Evolutionary conservation across 2,888 invertebrate species (phyloP), one percentile per base, ranked within the genome.

Genomic region (Tubiluchus corallicola): DNA sequence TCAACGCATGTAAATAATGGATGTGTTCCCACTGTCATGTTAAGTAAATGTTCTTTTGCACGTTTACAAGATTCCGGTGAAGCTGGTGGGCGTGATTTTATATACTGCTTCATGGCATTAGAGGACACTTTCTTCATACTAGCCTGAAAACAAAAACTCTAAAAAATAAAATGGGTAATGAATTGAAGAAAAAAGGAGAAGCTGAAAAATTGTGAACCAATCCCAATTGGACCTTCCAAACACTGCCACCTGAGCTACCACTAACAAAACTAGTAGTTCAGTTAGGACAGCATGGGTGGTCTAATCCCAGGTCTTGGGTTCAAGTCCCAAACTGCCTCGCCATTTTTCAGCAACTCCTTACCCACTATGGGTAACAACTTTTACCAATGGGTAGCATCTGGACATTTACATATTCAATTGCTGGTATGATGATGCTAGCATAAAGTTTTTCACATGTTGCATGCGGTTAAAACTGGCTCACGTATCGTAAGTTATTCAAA

Each of bases 41-140:
- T 17, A 20, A 20, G 15, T 44, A 16, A 15, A 17, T 51, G 51
- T 42, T 60, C 71, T 66, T 96, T 96, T 9, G 82, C 76, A 49
- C 90, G 72, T 51, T 77, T 77, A 54, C 90, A 81, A 49, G 85
- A 87, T 58, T 90, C 94, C 0, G 75, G 70, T 0, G 92, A 87
- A 0, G 98, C 84, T 0, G 77, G 72, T 39, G 88, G 88, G 48
- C 96, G 71, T 50, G 92, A 85, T 50, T 75, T 72, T 1, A 83
- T 58, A 65, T 96, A 98, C 53, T 90, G 83, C 58, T 79, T 78
- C 69, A 87, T 88, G 0, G 83, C 94, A 59, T 94, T 94, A 37
- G 72, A 73, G 49, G 82, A 77, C 0, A 83, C 83, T 50, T 79
- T 73, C 54, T 71, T 67, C 57, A 77, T 71, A 49, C 73, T 75